Conservation (phyloP, 2,797 vertebrate genomes). For the Rhinoraja longicauda region DNA sequence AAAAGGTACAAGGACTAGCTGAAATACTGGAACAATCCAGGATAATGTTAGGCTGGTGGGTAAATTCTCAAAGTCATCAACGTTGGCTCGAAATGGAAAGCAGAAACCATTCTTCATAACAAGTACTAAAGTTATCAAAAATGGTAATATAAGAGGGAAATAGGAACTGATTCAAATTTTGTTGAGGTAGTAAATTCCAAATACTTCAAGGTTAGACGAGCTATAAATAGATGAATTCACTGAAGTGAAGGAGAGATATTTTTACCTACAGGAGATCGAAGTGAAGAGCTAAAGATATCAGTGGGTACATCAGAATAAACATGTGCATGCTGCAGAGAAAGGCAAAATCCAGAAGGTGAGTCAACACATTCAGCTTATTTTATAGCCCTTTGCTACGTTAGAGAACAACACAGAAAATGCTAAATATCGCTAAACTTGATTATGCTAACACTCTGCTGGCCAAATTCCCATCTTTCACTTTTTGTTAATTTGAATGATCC, state of each 20-base stretch:
- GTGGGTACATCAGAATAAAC: background rate
- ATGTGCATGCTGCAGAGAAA: background rate
- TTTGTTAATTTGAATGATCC: background rate
- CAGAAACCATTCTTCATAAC: background rate
- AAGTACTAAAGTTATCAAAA: background rate
- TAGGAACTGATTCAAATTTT: background rate
- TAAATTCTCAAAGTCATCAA: background rate
- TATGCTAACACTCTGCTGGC: background rate
- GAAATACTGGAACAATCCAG: background rate
- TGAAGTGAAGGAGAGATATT: conserved; percentile 7
- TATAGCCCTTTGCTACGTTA: background rate
- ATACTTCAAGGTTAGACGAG: background rate
- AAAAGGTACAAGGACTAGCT: background rate
- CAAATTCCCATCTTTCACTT: background rate
- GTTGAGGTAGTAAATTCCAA: background rate
- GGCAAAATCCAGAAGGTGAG: background rate
- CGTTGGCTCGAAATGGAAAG: background rate
- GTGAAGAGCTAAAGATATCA: conserved; percentile 2
- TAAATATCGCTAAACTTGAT: background rate
- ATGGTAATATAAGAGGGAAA: background rate
- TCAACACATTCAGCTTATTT: background rate
- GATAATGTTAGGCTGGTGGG: background rate
- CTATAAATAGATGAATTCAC: background rate
- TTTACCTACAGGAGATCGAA: conserved; percentile 3
- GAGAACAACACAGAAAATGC: background rate